Conservation (phyloP, 2,113 vertebrate species). For the Campylomormyrus numenius region DNA sequence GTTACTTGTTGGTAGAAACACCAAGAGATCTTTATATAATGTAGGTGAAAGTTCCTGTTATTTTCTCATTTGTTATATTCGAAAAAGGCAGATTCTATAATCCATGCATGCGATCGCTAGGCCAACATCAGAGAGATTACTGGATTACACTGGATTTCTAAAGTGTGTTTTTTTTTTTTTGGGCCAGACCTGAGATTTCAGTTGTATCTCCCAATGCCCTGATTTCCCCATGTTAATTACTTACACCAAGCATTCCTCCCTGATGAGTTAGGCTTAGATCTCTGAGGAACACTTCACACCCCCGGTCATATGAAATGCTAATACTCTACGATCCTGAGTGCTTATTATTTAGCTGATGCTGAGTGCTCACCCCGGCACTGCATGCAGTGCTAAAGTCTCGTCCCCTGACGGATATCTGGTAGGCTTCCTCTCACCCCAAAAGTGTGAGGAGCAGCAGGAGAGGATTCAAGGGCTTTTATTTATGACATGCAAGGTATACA, state of each 20-base stretch:
- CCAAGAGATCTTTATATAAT: not conserved
- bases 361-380: not conserved
- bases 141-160: not conserved
- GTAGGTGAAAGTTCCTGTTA: not conserved
- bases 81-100: not conserved
- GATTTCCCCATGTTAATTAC: constrained; percentile 12
- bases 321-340: not conserved
- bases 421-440: not conserved
- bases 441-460: not conserved
- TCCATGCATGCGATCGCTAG: not conserved
- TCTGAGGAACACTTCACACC: constrained; percentile 1
- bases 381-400: constrained; percentile 6
- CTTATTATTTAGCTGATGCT: not conserved
- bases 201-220: not conserved
- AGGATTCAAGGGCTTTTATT: not conserved
- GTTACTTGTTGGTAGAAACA: not conserved
- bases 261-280: not conserved
- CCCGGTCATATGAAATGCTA: constrained; percentile 16
- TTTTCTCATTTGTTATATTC: not conserved
- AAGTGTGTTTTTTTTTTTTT: not conserved
- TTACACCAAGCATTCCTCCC: not conserved
- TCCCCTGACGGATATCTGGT: not conserved
- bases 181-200: not conserved
- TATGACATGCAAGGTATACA: not conserved
- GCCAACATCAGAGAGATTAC: not conserved